Conservation (phyloP, 2,797 vertebrate species). For the Mallotus villosus region DNA sequence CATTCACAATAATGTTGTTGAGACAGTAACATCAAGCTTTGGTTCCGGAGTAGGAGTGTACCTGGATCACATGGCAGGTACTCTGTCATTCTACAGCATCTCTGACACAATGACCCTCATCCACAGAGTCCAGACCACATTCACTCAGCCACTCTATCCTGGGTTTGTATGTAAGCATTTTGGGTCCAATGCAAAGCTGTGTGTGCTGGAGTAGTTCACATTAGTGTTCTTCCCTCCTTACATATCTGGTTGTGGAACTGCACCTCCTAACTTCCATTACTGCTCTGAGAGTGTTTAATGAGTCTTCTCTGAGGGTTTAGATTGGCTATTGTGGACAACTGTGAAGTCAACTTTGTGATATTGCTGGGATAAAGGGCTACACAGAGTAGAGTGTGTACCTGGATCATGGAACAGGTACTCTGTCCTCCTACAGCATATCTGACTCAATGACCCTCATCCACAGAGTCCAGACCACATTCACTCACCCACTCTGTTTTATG, state of each 20-base stretch:
- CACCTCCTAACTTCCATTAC: no score
- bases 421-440: constrained; percentile 2
- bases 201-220: background rate
- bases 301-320: no score
- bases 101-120: constrained; percentile 6
- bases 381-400: background rate
- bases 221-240: no score
- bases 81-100: constrained; percentile 14
- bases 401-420: background rate
- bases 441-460: no score
- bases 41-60: constrained; percentile 4
- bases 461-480: no score
- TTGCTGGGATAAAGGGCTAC: no score
- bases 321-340: no score
- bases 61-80: constrained; percentile 7
- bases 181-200: background rate
- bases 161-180: background rate
- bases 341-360: no score
- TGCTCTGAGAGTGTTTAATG: no score
- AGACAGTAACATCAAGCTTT: background rate
- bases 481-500: no score
- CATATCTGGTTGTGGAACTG: no score
- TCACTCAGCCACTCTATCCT: background rate
- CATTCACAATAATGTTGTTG: constrained; percentile 14
- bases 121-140: constrained; percentile 14